Conservation (phyloP, 2,113 vertebrate species). For the Gallinago media region DNA sequence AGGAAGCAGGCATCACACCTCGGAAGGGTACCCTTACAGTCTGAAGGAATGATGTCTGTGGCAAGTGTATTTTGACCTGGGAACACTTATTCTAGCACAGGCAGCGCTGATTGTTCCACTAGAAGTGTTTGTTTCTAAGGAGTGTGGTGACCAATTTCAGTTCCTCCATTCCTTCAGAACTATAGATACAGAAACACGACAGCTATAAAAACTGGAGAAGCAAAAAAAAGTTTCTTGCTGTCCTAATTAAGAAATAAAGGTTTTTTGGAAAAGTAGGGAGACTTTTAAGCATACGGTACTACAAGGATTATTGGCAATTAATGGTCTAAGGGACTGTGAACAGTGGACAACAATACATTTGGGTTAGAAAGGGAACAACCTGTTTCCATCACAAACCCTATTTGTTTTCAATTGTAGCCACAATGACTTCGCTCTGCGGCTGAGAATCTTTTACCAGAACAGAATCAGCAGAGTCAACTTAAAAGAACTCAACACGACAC, state of each 20-base stretch:
- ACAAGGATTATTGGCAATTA: background rate
- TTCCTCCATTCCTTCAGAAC: background rate
- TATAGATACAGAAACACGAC: background rate
- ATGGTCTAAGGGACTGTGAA: background rate
- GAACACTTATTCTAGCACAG: background rate
- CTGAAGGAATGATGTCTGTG: background rate
- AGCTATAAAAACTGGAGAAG: background rate
- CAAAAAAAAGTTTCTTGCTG: background rate
- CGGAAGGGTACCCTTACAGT: background rate
- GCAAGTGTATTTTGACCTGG: background rate
- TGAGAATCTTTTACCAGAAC: slow-evolving; percentile 82
- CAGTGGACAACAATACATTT: background rate
- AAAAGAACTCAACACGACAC: slow-evolving; percentile 70
- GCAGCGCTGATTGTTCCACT: background rate
- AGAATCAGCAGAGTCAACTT: slow-evolving; percentile 78
- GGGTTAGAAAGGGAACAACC: background rate
- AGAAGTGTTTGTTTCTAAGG: background rate
- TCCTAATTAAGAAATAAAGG: background rate
- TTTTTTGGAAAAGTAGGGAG: background rate
- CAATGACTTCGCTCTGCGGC: slow-evolving; percentile 84
- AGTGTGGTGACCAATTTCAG: background rate
- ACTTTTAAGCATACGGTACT: background rate
- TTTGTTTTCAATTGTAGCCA: slow-evolving; percentile 78
- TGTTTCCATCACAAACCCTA: background rate
- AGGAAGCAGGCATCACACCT: background rate